These are phyloP conservation scores for Polyergus mexicanus DNA, from an alignment of 1,140 invertebrate genomes.

Conservation along the genomic window DNA sequence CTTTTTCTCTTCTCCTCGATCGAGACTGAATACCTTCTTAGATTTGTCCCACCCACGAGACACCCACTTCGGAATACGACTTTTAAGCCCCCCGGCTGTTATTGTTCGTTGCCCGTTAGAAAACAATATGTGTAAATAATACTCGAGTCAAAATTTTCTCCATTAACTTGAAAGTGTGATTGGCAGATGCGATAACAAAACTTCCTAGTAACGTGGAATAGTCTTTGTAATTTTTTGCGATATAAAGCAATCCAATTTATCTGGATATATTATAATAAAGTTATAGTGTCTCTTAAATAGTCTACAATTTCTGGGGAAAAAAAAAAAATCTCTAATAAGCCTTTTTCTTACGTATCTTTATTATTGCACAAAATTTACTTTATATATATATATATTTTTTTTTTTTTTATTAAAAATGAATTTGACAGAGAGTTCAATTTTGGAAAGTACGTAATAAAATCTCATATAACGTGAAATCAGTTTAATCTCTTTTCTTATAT, in stretches of 20 bases:
- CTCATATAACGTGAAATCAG: background rate
- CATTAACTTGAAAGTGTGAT: background rate
- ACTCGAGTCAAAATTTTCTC: constrained; percentile 12
- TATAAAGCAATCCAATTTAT: background rate
- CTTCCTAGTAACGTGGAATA: background rate
- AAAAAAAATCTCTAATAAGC: background rate
- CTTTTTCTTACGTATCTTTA: background rate
- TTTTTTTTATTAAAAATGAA: background rate
- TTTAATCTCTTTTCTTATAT: background rate
- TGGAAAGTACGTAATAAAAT: background rate
- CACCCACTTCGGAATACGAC: constrained; percentile 71
- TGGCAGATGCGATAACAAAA: background rate
- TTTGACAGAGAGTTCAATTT: background rate
- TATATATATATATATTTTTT: too few relatives aligned
- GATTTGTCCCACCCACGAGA: constrained; percentile 75
- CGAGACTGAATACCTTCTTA: constrained; percentile 60
- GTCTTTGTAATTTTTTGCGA: background rate
- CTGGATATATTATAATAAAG: background rate
- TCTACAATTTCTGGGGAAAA: background rate
- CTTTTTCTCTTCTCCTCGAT: constrained; percentile 49
- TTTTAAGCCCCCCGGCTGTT: constrained; percentile 71
- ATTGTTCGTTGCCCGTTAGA: constrained; percentile 68
- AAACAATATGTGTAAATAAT: constrained; percentile 17
- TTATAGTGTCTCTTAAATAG: background rate
- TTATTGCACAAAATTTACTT: background rate